These are phyloP conservation scores for Fregata magnificens DNA, from an alignment of 2,113 vertebrate genomes.

Conservation along the genomic window DNA sequence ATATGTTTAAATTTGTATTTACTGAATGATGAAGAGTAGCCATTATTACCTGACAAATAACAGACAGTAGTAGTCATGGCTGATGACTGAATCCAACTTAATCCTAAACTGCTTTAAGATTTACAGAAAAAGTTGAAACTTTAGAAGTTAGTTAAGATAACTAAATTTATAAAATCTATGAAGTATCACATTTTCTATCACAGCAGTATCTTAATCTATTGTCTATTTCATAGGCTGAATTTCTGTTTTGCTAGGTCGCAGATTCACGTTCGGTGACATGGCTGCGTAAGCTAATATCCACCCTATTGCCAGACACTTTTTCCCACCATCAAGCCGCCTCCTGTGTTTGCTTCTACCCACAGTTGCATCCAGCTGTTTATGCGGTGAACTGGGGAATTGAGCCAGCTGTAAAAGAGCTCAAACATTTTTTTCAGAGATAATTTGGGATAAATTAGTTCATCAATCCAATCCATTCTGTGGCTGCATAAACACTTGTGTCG, in stretches of 20 bases:
- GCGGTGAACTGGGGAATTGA: not conserved
- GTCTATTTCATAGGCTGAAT: not conserved
- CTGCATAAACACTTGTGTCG: not conserved
- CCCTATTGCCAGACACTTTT: not conserved
- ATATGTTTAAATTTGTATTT: not conserved
- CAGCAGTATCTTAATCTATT: not conserved
- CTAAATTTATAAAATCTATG: not conserved
- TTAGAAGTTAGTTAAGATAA: not conserved
- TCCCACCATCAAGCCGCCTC: not conserved
- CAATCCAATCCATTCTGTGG: conserved; percentile 51
- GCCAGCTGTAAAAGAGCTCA: not conserved
- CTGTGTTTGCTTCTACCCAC: not conserved
- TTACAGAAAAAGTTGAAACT: not conserved
- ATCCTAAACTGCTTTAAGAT: not conserved
- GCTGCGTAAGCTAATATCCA: not conserved
- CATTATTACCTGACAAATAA: not conserved
- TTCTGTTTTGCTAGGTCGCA: not conserved
- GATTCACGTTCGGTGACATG: not conserved
- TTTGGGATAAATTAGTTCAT: conserved; percentile 38
- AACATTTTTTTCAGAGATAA: conserved; percentile 5
- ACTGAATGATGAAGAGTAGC: not conserved
- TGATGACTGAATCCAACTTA: not conserved
- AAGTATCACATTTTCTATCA: not conserved
- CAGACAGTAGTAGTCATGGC: not conserved
- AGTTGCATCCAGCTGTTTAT: conserved; percentile 11